phyloP scores from a whole-genome alignment of 1,140 invertebrate species.

The Lasioglossum baleicum region DNA sequence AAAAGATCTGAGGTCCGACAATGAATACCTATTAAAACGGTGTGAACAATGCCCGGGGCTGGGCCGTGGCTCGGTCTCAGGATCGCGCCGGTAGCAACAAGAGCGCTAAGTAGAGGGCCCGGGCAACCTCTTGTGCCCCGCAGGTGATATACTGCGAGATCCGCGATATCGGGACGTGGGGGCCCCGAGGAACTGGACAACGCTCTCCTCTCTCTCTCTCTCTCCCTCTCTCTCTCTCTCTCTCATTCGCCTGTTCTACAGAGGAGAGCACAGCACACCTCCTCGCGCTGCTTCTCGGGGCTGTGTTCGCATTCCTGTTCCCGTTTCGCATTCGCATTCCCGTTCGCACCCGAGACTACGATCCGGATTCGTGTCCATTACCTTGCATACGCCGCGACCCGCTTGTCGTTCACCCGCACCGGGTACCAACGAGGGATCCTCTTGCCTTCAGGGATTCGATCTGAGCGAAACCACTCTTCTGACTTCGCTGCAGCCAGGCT shows the following conservation, averaged over 20 bases:
- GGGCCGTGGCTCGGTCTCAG: slow-evolving; percentile 44
- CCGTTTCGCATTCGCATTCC: slow-evolving; percentile 24
- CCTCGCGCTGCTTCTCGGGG: not conserved
- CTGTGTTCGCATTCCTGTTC: slow-evolving; percentile 27
- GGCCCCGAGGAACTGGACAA: slow-evolving; percentile 23
- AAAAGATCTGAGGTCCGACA: slow-evolving; percentile 68
- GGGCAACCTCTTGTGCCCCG: slow-evolving; percentile 56
- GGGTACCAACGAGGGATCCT: no score
- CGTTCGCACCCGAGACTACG: slow-evolving; percentile 43
- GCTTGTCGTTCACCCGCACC: slow-evolving; percentile 40
- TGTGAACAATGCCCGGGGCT: slow-evolving; percentile 73
- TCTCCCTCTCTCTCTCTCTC: not conserved
- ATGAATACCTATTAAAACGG: slow-evolving; percentile 78
- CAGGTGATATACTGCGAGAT: slow-evolving; percentile 77
- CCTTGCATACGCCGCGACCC: slow-evolving; percentile 61
- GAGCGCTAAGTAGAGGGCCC: slow-evolving; percentile 58
- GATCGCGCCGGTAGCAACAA: slow-evolving; percentile 61
- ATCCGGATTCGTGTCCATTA: slow-evolving; percentile 66
- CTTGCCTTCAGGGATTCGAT: slow-evolving; percentile 5
- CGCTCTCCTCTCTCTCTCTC: not conserved
- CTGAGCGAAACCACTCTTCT: not conserved
- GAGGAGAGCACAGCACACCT: no score
- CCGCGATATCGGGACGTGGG: slow-evolving; percentile 68
- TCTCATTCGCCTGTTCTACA: not conserved
- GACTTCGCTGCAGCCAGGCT: no score